A percentile compares a stretch with the other conserved stretches of the same genome.
Evolutionary conservation across 2,888 invertebrate species (phyloP).

Genomic region (Onchidella celtica): DNA sequence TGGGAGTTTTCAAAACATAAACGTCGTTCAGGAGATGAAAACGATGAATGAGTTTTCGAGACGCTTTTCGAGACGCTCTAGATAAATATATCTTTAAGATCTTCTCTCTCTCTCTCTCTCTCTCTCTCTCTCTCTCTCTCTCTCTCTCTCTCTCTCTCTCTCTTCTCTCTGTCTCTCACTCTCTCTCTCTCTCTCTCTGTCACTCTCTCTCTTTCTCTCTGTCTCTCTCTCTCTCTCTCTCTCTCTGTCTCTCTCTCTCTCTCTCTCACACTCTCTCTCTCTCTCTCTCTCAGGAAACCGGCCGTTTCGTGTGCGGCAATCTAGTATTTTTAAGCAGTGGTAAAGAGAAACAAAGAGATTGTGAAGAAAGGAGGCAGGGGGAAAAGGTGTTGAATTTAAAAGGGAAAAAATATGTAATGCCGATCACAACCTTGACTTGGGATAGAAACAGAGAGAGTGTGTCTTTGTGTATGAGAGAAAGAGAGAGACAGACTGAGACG

Average conservation of each 20-base stretch:
- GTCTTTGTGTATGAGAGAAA: neutral
- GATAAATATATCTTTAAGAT: too few relatives aligned
- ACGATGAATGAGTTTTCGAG: too few relatives aligned
- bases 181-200: neutral
- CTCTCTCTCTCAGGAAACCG: neutral
- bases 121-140: neutral
- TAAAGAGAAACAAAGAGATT: neutral
- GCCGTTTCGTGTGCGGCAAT: neutral
- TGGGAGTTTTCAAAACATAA: too few relatives aligned
- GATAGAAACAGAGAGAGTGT: neutral
- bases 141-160: neutral
- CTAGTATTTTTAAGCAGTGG: neutral
- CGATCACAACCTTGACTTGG: too few relatives aligned
- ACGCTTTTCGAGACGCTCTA: too few relatives aligned
- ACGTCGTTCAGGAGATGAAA: too few relatives aligned
- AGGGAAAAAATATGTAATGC: too few relatives aligned
- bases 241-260: neutral
- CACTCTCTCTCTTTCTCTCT: too few relatives aligned
- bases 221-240: neutral
- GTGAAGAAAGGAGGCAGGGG: too few relatives aligned
- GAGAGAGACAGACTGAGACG: neutral
- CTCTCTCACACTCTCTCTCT: slow-evolving; percentile 8
- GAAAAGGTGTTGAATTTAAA: too few relatives aligned
- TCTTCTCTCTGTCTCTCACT: neutral
- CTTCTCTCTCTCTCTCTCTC: neutral